phyloP scores from a whole-genome alignment of 2,797 vertebrate genomes.

The Acanthis flammea region DNA sequence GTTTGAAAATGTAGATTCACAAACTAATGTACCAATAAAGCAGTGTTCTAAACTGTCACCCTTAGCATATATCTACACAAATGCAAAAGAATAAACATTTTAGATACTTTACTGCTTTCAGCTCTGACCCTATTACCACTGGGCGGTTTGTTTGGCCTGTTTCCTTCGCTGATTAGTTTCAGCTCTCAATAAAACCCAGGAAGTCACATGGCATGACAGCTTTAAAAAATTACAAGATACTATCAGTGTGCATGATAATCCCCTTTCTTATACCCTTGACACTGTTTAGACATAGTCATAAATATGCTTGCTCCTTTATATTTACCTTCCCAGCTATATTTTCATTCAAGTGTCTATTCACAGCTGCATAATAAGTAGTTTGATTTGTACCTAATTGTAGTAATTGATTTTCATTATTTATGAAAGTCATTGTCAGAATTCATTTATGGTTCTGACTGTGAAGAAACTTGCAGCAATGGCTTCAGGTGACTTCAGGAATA shows the following conservation, averaged over 20 bases:
- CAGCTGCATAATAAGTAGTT: slow-evolving; percentile 60
- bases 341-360: slow-evolving; percentile 39
- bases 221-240: neutral
- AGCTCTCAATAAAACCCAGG: neutral
- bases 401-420: slow-evolving; percentile 70
- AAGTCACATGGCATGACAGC: neutral
- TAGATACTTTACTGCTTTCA: neutral
- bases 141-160: neutral
- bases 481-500: slow-evolving; percentile 53
- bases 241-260: neutral
- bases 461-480: slow-evolving; percentile 52
- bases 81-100: neutral
- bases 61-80: neutral
- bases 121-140: neutral
- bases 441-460: slow-evolving; percentile 56
- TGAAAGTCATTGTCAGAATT: slow-evolving; percentile 64
- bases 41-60: neutral
- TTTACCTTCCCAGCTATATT: neutral
- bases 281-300: neutral
- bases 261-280: neutral
- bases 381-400: slow-evolving; percentile 71
- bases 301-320: neutral
- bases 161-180: neutral
- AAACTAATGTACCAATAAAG: neutral
- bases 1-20: neutral